Conservation (phyloP, 2,797 vertebrate genomes). For the Rallus crepitans region DNA sequence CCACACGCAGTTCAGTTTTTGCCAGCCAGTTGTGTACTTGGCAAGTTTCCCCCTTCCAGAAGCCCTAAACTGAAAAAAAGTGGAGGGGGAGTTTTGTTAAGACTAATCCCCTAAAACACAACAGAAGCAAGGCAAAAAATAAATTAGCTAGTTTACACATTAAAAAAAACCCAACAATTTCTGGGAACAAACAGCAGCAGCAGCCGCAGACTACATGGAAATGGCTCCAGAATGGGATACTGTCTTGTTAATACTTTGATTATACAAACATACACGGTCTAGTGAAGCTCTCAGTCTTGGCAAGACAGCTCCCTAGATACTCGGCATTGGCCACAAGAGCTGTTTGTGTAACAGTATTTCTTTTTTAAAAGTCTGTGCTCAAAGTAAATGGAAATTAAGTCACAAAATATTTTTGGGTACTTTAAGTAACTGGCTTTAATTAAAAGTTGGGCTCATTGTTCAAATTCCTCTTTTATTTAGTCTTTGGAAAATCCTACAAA, state of each 20-base stretch:
- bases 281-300: conserved; percentile 36
- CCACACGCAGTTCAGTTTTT: not conserved
- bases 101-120: conserved; percentile 30
- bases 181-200: conserved; percentile 29
- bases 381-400: conserved; percentile 17
- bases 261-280: conserved; percentile 47
- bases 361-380: not conserved
- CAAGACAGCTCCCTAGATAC: conserved; percentile 11
- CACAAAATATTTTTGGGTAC: not conserved
- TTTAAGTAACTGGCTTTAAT: conserved; percentile 17
- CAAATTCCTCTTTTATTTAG: not conserved
- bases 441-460: not conserved
- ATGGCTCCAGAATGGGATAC: conserved; percentile 16
- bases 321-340: conserved; percentile 9
- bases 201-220: conserved; percentile 12
- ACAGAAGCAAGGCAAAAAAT: conserved; percentile 9
- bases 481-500: conserved; percentile 30
- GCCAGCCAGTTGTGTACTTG: not conserved
- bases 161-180: conserved; percentile 15
- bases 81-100: not conserved
- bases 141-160: conserved; percentile 32
- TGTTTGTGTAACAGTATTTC: not conserved
- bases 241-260: conserved; percentile 35
- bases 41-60: not conserved
- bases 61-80: not conserved